Evolutionary conservation across 2,888 invertebrate species (phyloP).

Genomic region (Ichneumoninae sp.): DNA sequence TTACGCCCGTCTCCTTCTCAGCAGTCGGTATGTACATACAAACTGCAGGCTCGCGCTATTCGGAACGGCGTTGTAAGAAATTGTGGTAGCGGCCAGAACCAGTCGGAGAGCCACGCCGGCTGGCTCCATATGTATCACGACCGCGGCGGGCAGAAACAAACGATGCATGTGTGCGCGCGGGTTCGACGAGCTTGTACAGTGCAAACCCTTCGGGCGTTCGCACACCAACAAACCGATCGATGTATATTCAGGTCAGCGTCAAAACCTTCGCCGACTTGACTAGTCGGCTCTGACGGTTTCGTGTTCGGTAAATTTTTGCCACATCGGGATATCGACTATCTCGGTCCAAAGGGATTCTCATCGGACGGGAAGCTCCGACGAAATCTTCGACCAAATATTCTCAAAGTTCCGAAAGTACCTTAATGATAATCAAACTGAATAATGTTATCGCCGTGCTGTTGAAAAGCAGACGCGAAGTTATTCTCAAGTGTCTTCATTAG

Average conservation of each 20-base stretch:
- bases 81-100: slow-evolving; percentile 27
- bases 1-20: background rate
- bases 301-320: background rate
- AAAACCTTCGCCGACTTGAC: background rate
- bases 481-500: background rate
- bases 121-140: slow-evolving; percentile 23
- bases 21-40: background rate
- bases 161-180: background rate
- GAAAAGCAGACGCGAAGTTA: background rate
- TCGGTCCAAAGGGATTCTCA: background rate
- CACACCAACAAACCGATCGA: slow-evolving; percentile 2
- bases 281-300: background rate
- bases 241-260: slow-evolving; percentile 23
- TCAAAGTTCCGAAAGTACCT: background rate
- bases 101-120: slow-evolving; percentile 10
- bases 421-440: background rate
- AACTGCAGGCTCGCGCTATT: background rate
- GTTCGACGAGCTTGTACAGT: background rate
- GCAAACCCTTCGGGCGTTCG: slow-evolving; percentile 1
- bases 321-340: background rate
- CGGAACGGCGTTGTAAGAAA: slow-evolving; percentile 36
- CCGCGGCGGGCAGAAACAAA: slow-evolving; percentile 6
- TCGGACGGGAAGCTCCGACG: background rate
- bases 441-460: background rate
- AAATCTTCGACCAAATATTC: background rate